Conservation (phyloP, 2,888 invertebrate genomes). For the Drosophila ustulata region DNA sequence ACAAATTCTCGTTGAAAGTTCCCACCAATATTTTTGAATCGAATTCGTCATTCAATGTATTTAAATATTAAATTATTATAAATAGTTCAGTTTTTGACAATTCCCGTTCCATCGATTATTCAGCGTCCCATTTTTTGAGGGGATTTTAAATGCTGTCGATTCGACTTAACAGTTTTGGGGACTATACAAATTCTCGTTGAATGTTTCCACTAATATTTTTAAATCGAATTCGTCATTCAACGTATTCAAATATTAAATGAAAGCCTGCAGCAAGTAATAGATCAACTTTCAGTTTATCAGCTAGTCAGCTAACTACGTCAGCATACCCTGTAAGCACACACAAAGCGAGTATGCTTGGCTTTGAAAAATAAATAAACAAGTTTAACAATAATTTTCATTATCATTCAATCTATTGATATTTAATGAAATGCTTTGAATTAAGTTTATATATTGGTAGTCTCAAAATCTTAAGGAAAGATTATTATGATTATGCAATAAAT, state of each 20-base stretch:
- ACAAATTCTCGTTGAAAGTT: neutral
- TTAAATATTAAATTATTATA: neutral
- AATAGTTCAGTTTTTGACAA: too few species aligned
- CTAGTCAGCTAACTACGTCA: neutral
- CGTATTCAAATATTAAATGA: neutral
- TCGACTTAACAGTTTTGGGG: neutral
- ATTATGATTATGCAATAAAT: too few species aligned
- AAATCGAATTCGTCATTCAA: neutral
- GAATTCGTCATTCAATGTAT: neutral
- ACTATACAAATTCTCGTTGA: neutral
- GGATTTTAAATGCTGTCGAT: too few species aligned
- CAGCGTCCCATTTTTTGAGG: neutral
- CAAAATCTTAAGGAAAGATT: too few species aligned
- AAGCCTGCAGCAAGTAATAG: neutral
- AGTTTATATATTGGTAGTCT: too few species aligned
- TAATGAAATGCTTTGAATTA: too few species aligned
- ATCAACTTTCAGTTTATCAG: neutral
- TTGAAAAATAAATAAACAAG: neutral
- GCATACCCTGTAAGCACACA: neutral
- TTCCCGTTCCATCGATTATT: too few species aligned
- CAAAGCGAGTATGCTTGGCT: neutral
- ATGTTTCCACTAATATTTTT: neutral
- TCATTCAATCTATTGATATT: too few species aligned
- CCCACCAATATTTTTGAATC: neutral
- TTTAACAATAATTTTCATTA: too few species aligned